Evolutionary conservation across 2,888 invertebrate species (phyloP), one percentile per base, ranked within the genome.

Genomic region (Erynnis tages): DNA sequence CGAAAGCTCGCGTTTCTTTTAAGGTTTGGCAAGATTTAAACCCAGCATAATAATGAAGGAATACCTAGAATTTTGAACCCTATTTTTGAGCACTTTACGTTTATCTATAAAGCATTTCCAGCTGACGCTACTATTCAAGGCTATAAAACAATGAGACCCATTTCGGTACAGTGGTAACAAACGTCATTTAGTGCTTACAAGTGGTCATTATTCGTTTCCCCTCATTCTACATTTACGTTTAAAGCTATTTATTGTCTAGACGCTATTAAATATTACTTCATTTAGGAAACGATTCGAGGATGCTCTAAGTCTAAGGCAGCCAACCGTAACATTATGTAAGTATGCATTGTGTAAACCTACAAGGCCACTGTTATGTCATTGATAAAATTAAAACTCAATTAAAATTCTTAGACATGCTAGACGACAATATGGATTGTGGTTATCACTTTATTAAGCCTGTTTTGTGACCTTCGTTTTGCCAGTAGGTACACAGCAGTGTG

Each of bases 351-450:
- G 48, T 69, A 62, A 56, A 57, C 37, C 37, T 34, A 56, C 76
- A 79, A 80, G 79, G 79, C 61, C 64, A 60, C 48, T 54, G 57
- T 59, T 60, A 61, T 59, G 73, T 79, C 76, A 78, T 73, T 70
- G 65, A 68, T 64, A 63, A 62, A 59, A 68, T 71, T 69, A 63
- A 60, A 65, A 65, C 60, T 59, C 62, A 66, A 70, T 69, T 66
- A 54, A 60, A 60, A 62, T 61, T 25, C 17, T 34, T 35, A 35
- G 17, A 27, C 35, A 17, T 17, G 35, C 19, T 11, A 17, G 27
- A 11, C 45, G 8, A 23, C 25, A 46, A 21, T 13, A 32, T 23
- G 7, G n/a, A 30, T 29, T 30, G 11, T 13, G 10, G n/a, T n/a
- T n/a, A n/a, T 41, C 8, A 40, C 8, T 40, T 25, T 14, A 21